Conservation (phyloP, 2,888 invertebrate genomes). For the Chalcis sispes region DNA sequence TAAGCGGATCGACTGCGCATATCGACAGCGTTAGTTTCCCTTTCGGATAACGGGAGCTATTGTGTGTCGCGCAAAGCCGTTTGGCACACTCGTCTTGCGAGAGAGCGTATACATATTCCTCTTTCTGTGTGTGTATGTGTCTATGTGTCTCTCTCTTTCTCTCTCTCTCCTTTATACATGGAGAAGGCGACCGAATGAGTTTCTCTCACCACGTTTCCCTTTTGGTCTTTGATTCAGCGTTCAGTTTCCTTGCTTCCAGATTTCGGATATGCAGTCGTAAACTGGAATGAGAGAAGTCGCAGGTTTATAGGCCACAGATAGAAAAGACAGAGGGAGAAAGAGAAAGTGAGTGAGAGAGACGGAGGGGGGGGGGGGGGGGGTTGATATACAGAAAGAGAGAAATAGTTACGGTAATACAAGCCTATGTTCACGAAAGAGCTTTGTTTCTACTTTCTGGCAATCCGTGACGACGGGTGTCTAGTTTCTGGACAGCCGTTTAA, state of each 20-base stretch:
- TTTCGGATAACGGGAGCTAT: constrained; percentile 9
- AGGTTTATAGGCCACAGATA: no score
- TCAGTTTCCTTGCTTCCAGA: not conserved
- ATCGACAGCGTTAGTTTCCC: constrained; percentile 32
- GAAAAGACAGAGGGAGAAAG: no score
- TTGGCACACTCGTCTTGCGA: constrained; percentile 15
- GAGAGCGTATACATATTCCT: no score
- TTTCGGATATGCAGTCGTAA: not conserved
- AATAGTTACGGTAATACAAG: no score
- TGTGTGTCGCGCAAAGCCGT: constrained; percentile 19
- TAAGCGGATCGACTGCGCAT: constrained; percentile 35
- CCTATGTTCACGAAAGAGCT: no score
- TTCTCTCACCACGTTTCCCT: not conserved
- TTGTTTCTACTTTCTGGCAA: no score
- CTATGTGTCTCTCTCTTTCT: not conserved
- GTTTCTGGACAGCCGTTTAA: no score
- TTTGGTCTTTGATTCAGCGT: not conserved
- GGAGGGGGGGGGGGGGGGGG: no score
- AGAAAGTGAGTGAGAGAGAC: no score
- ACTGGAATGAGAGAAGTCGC: not conserved
- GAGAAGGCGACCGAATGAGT: not conserved
- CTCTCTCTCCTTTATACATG: not conserved
- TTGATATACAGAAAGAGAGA: no score
- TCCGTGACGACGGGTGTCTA: no score
- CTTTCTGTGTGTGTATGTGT: no score